Conservation (phyloP, 1,140 invertebrate genomes). For the Oryctes rhinoceros region DNA sequence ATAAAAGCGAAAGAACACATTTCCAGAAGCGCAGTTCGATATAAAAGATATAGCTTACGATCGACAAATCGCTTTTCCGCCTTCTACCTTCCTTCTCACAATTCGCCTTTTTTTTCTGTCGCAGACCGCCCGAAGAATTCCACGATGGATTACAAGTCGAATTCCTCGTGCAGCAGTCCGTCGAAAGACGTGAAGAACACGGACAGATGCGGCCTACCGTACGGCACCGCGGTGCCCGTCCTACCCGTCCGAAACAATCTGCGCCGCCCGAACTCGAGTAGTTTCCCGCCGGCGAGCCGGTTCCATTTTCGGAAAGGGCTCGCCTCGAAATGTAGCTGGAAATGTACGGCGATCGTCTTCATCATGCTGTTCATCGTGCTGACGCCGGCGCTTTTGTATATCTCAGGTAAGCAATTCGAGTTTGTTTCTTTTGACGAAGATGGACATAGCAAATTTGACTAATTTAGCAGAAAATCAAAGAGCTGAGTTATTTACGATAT, state of each 20-base stretch:
- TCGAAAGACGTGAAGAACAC: conserved; percentile 76
- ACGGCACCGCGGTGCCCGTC: conserved; percentile 73
- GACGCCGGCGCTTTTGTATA: conserved; percentile 83
- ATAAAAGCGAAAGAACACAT: no score
- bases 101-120: conserved; percentile 56
- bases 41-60: not conserved
- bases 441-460: no score
- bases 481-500: no score
- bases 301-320: conserved; percentile 90
- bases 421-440: no score
- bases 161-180: conserved; percentile 82
- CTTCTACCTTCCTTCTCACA: not conserved
- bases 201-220: conserved; percentile 73
- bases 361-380: conserved; percentile 83
- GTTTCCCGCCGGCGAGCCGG: conserved; percentile 72
- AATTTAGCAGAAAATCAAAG: no score
- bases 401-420: conserved; percentile 74
- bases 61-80: not conserved
- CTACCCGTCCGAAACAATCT: conserved; percentile 78
- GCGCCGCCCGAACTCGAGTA: conserved; percentile 68
- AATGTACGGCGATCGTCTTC: conserved; percentile 86
- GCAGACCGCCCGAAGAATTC: conserved; percentile 87
- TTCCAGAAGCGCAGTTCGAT: no score
- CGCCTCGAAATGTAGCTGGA: conserved; percentile 88
- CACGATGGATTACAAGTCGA: conserved; percentile 87